A percentile compares a stretch with the other conserved stretches of the same genome.
These are phyloP conservation scores for Helicorthomorpha holstii DNA, from an alignment of 1,140 invertebrate genomes.

Conservation along the genomic window DNA sequence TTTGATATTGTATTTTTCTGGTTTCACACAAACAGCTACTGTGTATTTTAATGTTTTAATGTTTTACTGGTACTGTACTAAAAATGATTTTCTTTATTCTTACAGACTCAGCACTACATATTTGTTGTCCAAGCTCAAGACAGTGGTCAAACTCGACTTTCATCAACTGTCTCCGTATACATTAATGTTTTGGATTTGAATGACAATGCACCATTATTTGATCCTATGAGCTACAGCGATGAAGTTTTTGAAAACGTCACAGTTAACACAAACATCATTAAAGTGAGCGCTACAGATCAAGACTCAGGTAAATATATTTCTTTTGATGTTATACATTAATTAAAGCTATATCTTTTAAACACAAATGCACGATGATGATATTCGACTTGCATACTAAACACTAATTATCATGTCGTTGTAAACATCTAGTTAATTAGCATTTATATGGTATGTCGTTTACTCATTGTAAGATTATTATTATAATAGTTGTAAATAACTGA, in stretches of 20 bases:
- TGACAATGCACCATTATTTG: conserved; percentile 84
- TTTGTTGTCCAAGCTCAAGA: conserved; percentile 82
- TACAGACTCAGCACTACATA: conserved; percentile 81
- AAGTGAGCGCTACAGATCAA: conserved; percentile 70
- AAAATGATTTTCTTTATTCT: conserved; percentile 5
- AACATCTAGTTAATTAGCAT: no score
- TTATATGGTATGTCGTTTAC: no score
- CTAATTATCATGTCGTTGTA: no score
- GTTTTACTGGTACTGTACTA: no score
- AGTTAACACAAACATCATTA: conserved; percentile 54
- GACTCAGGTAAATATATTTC: conserved; percentile 54
- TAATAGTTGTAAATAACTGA: no score
- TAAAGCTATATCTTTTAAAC: background rate
- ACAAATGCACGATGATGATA: no score
- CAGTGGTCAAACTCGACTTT: conserved; percentile 66
- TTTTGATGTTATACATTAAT: background rate
- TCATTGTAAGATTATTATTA: no score
- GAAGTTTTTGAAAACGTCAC: conserved; percentile 75
- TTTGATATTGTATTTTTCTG: background rate
- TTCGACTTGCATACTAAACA: conserved; percentile 2
- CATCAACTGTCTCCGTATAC: conserved; percentile 76
- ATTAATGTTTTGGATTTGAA: conserved; percentile 88
- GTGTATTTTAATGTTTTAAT: no score
- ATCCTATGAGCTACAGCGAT: conserved; percentile 69
- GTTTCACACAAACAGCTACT: no score